These are phyloP conservation scores for Eugnorisma glareosa DNA, from an alignment of 2,888 invertebrate species.

Conservation along the genomic window DNA sequence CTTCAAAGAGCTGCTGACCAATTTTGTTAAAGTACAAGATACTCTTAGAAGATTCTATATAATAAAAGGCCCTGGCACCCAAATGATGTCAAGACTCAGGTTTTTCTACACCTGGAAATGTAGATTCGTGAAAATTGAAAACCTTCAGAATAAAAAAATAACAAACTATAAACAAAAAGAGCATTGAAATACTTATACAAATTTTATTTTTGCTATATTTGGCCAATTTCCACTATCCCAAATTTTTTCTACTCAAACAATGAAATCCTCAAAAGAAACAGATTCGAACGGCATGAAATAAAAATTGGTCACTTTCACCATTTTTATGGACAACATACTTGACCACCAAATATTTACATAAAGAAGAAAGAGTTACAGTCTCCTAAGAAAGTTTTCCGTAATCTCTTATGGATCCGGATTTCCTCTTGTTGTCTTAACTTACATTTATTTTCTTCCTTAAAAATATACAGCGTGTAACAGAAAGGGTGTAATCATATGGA, in stretches of 20 bases:
- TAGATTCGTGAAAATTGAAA: not conserved
- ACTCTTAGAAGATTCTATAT: not conserved
- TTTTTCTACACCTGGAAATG: not conserved
- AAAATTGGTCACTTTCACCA: not conserved
- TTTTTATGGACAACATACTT: not conserved
- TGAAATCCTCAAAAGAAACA: not conserved
- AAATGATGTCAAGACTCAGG: not conserved
- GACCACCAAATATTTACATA: not conserved
- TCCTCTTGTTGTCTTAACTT: not conserved
- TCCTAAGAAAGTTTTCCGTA: not conserved
- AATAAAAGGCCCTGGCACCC: not conserved
- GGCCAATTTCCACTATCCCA: not conserved
- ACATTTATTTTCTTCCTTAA: not conserved
- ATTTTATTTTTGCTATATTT: not conserved
- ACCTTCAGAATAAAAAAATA: not conserved
- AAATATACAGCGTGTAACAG: too few species aligned
- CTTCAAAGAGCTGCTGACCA: not conserved
- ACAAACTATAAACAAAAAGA: not conserved
- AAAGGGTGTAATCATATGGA: too few species aligned
- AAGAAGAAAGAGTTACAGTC: not conserved
- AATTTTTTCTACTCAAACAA: not conserved
- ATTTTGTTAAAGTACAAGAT: not conserved
- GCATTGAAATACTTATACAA: not conserved
- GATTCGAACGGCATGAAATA: not conserved
- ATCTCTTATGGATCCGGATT: not conserved